Conservation (phyloP, 2,797 vertebrate genomes). For the Tachyglossus aculeatus region DNA sequence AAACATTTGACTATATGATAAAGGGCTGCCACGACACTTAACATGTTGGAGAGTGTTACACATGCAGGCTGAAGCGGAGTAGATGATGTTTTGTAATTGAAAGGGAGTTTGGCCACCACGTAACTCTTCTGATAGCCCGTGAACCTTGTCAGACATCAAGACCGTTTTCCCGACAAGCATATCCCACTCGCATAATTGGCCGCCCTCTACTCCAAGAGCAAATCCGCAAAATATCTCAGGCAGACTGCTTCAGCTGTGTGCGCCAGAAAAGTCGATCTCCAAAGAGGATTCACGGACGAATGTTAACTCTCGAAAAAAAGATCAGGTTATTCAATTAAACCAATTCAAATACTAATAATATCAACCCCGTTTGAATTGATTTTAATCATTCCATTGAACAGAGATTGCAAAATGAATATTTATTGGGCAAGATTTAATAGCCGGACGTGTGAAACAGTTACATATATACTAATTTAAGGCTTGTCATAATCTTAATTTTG, state of each 20-base stretch:
- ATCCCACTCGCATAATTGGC: conserved; percentile 75
- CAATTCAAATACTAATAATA: conserved; percentile 31
- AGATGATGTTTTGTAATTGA: conserved; percentile 76
- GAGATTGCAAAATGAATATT: conserved; percentile 53
- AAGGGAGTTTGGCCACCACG: conserved; percentile 73
- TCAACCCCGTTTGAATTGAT: conserved; percentile 36
- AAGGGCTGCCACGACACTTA: background rate
- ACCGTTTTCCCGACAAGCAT: conserved; percentile 74
- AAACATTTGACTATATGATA: background rate
- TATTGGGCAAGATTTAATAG: conserved; percentile 59
- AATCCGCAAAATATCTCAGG: conserved; percentile 76
- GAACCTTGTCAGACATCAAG: conserved; percentile 74
- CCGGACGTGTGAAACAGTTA: conserved; percentile 50
- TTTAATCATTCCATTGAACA: conserved; percentile 53
- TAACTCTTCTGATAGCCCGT: conserved; percentile 73
- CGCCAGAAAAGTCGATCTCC: conserved; percentile 71
- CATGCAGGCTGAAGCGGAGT: conserved; percentile 74
- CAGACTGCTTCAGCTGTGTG: conserved; percentile 73
- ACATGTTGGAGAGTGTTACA: background rate
- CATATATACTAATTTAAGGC: conserved; percentile 31
- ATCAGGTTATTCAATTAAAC: conserved; percentile 34
- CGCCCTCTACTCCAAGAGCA: conserved; percentile 76
- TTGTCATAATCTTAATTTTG: conserved; percentile 59
- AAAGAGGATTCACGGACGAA: conserved; percentile 21
- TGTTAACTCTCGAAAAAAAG: conserved; percentile 21